Conservation (phyloP, 2,888 invertebrate species). For the Pterostichus niger region DNA sequence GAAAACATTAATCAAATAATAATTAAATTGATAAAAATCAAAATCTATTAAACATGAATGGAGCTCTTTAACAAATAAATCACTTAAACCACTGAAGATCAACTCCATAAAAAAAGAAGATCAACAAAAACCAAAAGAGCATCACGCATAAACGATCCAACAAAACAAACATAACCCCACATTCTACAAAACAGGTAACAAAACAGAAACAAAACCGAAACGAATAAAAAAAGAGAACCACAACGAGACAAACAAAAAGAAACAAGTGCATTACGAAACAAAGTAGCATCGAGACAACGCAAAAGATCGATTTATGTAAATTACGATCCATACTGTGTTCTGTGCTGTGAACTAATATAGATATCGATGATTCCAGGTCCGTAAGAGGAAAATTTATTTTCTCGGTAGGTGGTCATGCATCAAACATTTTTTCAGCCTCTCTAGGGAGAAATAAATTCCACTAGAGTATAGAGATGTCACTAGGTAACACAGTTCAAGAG, state of each 20-base stretch:
- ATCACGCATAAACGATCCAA: neutral
- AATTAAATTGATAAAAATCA: constrained; percentile 43
- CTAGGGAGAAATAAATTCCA: constrained; percentile 38
- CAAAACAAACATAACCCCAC: constrained; percentile 2
- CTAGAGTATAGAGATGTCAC: constrained; percentile 44
- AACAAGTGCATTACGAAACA: constrained; percentile 48
- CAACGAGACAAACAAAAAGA: neutral
- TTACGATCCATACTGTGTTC: constrained; percentile 30
- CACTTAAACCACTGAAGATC: neutral
- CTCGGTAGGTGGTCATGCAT: constrained; percentile 44
- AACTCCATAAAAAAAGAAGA: neutral
- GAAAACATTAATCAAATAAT: constrained; percentile 33
- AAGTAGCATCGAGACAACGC: constrained; percentile 18
- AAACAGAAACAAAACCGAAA: constrained; percentile 18
- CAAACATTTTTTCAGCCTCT: constrained; percentile 35
- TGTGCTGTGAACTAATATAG: constrained; percentile 9
- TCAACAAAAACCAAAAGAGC: neutral
- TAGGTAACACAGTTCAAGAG: constrained; percentile 35
- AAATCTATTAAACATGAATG: constrained; percentile 22
- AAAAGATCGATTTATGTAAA: constrained; percentile 47
- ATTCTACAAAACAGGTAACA: constrained; percentile 32
- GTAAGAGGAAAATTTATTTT: constrained; percentile 35
- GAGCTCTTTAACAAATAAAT: constrained; percentile 12
- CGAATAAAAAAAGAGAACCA: neutral
- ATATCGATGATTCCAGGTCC: constrained; percentile 40